Percentiles rank a stretch among this genome's conserved stretches.
Evolutionary conservation across 2,888 invertebrate genomes (phyloP).

Genomic region (Cataglyphis rosenhaueri): DNA sequence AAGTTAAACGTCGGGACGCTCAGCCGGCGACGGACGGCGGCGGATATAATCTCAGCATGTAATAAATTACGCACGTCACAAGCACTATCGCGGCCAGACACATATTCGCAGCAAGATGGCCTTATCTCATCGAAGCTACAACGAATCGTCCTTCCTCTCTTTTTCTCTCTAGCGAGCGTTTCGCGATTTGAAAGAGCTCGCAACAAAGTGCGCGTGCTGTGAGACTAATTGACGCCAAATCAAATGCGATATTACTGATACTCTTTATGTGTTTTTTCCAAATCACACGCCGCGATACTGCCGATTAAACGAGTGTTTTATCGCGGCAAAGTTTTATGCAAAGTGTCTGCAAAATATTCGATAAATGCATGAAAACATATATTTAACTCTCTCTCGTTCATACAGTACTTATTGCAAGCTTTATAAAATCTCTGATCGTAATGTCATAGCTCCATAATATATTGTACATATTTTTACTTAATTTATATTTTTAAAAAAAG

Average conservation of each 20-base stretch:
- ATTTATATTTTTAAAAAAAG: not conserved
- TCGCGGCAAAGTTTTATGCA: not conserved
- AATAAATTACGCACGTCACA: conserved; percentile 83
- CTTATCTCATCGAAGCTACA: conserved; percentile 82
- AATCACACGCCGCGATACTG: not conserved
- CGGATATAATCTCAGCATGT: conserved; percentile 69
- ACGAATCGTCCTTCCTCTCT: conserved; percentile 76
- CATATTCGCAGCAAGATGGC: conserved; percentile 79
- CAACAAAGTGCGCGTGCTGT: conserved; percentile 67
- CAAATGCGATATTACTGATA: conserved; percentile 47
- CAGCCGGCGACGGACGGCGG: conserved; percentile 29
- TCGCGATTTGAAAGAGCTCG: conserved; percentile 73
- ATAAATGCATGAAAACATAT: not conserved
- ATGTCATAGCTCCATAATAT: not conserved
- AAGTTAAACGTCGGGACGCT: conserved; percentile 52
- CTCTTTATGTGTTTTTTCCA: conserved; percentile 3
- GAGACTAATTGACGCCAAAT: conserved; percentile 82
- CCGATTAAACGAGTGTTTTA: not conserved
- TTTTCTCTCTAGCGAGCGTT: conserved; percentile 54
- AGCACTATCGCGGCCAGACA: conserved; percentile 84
- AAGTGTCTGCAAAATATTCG: not conserved
- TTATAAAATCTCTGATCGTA: not conserved
- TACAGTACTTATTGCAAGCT: not conserved
- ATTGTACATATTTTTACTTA: not conserved
- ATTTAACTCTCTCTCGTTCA: not conserved